Evolutionary conservation across 2,113 vertebrate genomes (phyloP), one percentile per base, ranked within the genome.

Genomic region (Engystomops pustulosus): DNA sequence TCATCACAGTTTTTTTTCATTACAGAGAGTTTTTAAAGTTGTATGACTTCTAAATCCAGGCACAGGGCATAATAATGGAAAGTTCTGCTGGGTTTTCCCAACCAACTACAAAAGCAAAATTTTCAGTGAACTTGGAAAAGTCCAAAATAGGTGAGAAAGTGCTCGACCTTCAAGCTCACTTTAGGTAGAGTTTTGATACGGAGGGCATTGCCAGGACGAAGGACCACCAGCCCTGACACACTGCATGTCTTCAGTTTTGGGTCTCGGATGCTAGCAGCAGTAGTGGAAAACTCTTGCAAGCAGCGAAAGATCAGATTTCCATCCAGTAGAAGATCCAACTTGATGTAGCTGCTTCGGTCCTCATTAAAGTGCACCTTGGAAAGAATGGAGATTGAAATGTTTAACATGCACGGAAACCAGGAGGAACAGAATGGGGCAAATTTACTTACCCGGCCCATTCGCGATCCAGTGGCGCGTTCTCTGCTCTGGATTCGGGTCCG

Each of bases 81-180:
- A 49, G n/a, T 27, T 4, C 18, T 18, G 23, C 23, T 20, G 23
- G 60, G 36, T 27, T 47, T 53, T 30, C 12, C 67, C n/a, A 25
- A 49, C 32, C 83, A n/a, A n/a, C 4, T 9, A 18, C 17, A 12
- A 0, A 70, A 32, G 23, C 10, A 20, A 68, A 44, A 60, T 11
- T 12, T 7, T 95, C 94, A 97, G 90, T 96, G 95, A 86, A 97
- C 92, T 88, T 95, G 96, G 65, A 97, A 97, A 88, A 97, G 96
- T 85, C 96, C 96, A 60, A 97, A 97, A 91, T 96, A 95, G 86
- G 91, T 91, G 45, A 96, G 95, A 83, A 93, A 95, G 68, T 92
- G 94, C 51, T 92, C 91, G 0, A 88, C 88, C 87, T 95, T 94
- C 68, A 97, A 93, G 6, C 90, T 92, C 89, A 95, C 94, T n/a